Base-by-base conservation (phyloP, 2,888 invertebrate species). In the Archaeoteleia sp. region DNA sequence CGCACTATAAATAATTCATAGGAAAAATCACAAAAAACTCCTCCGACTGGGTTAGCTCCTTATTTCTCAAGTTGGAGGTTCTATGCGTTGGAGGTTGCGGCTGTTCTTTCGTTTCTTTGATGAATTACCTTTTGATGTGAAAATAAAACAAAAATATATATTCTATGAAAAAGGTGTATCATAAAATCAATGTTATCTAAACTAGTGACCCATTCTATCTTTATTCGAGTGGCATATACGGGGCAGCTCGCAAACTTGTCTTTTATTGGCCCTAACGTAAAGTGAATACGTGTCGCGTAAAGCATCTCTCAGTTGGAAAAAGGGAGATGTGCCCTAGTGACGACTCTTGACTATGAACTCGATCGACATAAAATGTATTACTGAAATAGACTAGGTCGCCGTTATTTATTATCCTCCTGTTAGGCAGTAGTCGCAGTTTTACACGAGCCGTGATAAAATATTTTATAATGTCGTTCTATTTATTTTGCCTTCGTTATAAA, bases 251-350 rank as follows among this genome's bases (percentile, higher is more conserved):
- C 54, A 54, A 63, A 55, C 37, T 63, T 37, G 23, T 49, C 37
- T 48, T 48, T 62, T 48, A 54, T 53, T 55, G 62, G 42, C 29
- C 46, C 35, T 35, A 29, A 49, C 32, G 49, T 32, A 49, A 37
- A 55, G 49, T 49, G 54, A 49, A 63, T 49, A 63, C 43, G 43
- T 43, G 49, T 43, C 49, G 43, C 49, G 55, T 55, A 27, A 40
- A 62, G 55, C 40, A 42, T 48, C 25, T 62, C 46, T 53, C 20
- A 42, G 10, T 12, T 12, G 35, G 25, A 39, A 46, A 30, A 35
- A 51, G 37, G 23, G 34, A 34, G 45, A 53, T 27, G 25, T 17
- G 39, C 20, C 37, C 10, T 12, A 9, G 27, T 13, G 35, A 30
- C 32, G 29, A n/a, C 9, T 14, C 30, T 3, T 15, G 20, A 17